Conservation (phyloP, 2,888 invertebrate species). For the Tanaodytes sp. region DNA sequence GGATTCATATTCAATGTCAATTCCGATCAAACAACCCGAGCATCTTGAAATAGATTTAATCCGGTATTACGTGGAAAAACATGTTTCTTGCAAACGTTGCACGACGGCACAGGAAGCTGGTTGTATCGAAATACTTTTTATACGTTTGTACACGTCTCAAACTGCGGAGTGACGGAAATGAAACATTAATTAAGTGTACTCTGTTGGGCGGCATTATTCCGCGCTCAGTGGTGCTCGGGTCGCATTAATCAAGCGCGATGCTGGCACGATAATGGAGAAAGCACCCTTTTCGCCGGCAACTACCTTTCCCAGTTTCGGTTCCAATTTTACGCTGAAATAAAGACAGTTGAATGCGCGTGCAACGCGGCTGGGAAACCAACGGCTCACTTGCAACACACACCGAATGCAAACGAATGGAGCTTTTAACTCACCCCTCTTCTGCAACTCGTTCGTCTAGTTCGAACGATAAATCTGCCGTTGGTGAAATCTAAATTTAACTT, state of each 20-base stretch:
- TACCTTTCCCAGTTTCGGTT: constrained; percentile 59
- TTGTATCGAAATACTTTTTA: no score
- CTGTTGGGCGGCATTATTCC: constrained; percentile 29
- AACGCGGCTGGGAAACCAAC: constrained; percentile 36
- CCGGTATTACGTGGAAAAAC: no score
- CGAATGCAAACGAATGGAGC: constrained; percentile 41
- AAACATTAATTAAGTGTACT: constrained; percentile 42
- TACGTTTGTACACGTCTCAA: no score
- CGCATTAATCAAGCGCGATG: constrained; percentile 44
- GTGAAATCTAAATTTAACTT: constrained; percentile 48
- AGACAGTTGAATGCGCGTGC: constrained; percentile 55
- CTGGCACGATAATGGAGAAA: constrained; percentile 41
- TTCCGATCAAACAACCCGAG: no score
- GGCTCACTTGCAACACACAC: constrained; percentile 37
- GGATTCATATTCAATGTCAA: no score
- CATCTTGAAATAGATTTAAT: no score
- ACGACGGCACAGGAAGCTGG: no score
- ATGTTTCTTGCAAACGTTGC: no score
- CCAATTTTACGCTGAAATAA: constrained; percentile 66
- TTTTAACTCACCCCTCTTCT: constrained; percentile 32
- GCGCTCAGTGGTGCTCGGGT: constrained; percentile 18
- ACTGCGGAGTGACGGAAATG: constrained; percentile 10
- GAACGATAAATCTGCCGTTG: constrained; percentile 44
- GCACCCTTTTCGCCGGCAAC: constrained; percentile 8
- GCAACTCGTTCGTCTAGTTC: constrained; percentile 17